Percentiles rank a stretch among this genome's conserved stretches.
Evolutionary conservation across 2,797 vertebrate species (phyloP).

Genomic region (Centroberyx gerrardi): DNA sequence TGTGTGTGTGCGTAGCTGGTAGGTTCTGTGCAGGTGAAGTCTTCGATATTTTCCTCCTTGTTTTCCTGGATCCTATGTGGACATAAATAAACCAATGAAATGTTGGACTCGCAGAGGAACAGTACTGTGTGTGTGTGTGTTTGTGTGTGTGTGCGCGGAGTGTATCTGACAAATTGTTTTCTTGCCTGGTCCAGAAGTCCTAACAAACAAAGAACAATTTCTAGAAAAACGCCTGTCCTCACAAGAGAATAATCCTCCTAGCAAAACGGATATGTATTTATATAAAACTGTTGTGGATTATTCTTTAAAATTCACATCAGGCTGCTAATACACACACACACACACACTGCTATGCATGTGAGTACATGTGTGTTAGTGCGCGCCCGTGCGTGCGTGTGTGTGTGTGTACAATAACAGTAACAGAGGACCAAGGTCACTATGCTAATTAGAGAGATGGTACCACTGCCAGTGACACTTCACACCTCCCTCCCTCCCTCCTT

Average conservation of each 20-base stretch:
- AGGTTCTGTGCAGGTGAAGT: neutral
- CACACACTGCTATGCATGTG: slow-evolving; percentile 6
- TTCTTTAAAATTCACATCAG: slow-evolving; percentile 36
- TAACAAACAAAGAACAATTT: no score
- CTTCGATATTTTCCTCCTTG: no score
- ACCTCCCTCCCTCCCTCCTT: slow-evolving; percentile 67
- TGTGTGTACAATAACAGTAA: slow-evolving; percentile 55
- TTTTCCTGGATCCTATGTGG: no score
- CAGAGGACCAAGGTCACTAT: slow-evolving; percentile 81
- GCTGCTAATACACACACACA: slow-evolving; percentile 7
- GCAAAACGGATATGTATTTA: neutral
- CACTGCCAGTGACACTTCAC: slow-evolving; percentile 80
- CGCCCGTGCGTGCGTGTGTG: slow-evolving; percentile 9
- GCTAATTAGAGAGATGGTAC: slow-evolving; percentile 79
- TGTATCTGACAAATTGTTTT: no score
- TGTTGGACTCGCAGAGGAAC: no score
- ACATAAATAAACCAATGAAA: no score
- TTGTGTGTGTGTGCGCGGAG: no score
- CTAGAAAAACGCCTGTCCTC: neutral
- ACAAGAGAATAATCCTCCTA: neutral
- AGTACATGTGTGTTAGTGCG: slow-evolving; percentile 25
- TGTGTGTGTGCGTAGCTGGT: neutral
- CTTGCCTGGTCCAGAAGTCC: no score
- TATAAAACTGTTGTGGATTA: neutral
- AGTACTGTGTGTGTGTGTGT: no score